Evolutionary conservation across 2,113 vertebrate genomes (phyloP), one percentile per base, ranked within the genome.

Genomic region (Lycocorax pyrrhopterus): DNA sequence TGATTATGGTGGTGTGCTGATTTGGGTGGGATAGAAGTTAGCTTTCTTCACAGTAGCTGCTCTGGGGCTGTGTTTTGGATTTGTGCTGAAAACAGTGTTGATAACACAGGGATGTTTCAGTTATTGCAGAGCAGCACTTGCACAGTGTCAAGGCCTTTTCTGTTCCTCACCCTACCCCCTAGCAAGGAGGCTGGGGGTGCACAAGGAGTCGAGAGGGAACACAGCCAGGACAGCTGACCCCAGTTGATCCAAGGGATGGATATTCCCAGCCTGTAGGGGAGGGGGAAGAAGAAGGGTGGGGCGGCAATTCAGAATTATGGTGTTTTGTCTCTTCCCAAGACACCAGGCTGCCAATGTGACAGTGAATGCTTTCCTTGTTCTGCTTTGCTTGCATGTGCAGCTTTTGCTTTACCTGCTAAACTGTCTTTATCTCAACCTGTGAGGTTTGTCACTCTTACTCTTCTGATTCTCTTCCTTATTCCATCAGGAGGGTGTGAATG

Each of bases 251-350:
- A 15, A 30, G 46, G 53, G 25, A 39, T n/a, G 62, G 23, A n/a
- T 27, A 53, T 47, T 47, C 46, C n/a, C 69, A 53, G 30, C 30
- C 25, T 4, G 2, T 32, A 25, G 46, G 46, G 46, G n/a, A 75
- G 20, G 29, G 23, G 13, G 20, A 60, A 25, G 26, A 46, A 64
- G 51, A 30, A 74, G 8, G 10, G 2, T 39, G 19, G 19, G 39
- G 19, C 25, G 16, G 44, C 8, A 9, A 21, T n/a, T 39, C 20
- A 82, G 60, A 21, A 11, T 53, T 30, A 21, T 0, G 0, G 16
- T 67, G 16, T 68, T 67, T 37, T 35, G 13, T 68, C 39, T 60
- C 46, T 46, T 75, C 62, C 16, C 13, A 35, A 30, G 60, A 30
- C 23, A 2, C 27, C 22, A 20, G 29, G 13, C 29, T 82, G 37